Percentiles rank a stretch among this genome's conserved stretches.
phyloP scores from a whole-genome alignment of 2,888 invertebrate genomes.

The Orthosia gothica region DNA sequence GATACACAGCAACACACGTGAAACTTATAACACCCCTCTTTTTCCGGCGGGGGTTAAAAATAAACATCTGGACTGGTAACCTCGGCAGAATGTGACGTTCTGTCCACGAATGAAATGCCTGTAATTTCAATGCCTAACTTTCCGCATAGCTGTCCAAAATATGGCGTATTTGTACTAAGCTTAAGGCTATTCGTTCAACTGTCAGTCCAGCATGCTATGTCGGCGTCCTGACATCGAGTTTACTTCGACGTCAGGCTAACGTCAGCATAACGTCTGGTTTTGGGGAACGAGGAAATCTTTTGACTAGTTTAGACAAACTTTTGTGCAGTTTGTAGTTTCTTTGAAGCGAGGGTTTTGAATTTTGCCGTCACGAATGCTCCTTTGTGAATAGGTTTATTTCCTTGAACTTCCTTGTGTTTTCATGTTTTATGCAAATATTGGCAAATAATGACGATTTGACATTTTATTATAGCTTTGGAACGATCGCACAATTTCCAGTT shows the following conservation, averaged over 20 bases:
- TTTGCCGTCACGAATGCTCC: slow-evolving; percentile 29
- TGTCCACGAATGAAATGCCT: neutral
- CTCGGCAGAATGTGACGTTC: too few relatives aligned
- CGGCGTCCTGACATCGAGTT: slow-evolving; percentile 19
- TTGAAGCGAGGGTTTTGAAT: slow-evolving; percentile 12
- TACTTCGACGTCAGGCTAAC: slow-evolving; percentile 14
- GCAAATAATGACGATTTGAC: neutral
- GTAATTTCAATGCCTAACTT: neutral
- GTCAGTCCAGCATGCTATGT: slow-evolving; percentile 19
- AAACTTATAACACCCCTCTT: too few relatives aligned
- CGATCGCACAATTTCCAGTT: too few relatives aligned
- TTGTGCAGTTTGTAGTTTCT: slow-evolving; percentile 29
- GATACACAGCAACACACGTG: too few relatives aligned
- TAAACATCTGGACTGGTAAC: too few relatives aligned
- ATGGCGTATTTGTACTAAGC: neutral
- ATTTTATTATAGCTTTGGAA: neutral
- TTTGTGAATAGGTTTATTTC: neutral
- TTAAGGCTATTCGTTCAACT: neutral
- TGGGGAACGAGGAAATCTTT: slow-evolving; percentile 1
- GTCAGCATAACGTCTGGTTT: slow-evolving; percentile 7
- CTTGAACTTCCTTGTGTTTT: slow-evolving; percentile 17
- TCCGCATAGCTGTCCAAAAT: neutral
- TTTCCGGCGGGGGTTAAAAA: too few relatives aligned
- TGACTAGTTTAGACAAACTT: slow-evolving; percentile 3
- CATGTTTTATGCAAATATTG: slow-evolving; percentile 23